Percentiles rank a stretch among this genome's conserved stretches.
Evolutionary conservation across 2,888 invertebrate genomes (phyloP).

Genomic region (Drosophila neotestacea): DNA sequence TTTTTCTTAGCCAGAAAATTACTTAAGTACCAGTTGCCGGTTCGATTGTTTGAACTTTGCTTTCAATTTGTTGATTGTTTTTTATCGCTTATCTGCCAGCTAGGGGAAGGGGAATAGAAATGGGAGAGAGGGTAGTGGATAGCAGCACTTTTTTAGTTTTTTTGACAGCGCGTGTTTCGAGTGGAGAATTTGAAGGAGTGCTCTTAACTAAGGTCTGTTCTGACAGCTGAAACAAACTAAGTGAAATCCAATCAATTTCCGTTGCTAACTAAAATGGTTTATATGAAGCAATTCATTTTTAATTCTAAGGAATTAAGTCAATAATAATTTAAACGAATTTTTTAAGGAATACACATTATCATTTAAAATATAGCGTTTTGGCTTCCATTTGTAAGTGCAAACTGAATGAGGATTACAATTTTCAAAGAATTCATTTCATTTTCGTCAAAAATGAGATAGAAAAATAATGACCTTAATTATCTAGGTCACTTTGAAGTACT

Average conservation of each 20-base stretch:
- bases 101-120: background rate
- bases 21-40: constrained; percentile 60
- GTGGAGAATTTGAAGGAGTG: background rate
- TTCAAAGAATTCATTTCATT: constrained; percentile 5
- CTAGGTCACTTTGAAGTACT: constrained; percentile 30
- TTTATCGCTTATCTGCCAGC: constrained; percentile 32
- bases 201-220: background rate
- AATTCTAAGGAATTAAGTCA: background rate
- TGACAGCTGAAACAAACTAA: background rate
- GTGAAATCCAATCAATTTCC: constrained; percentile 3
- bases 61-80: constrained; percentile 75
- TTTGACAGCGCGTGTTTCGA: constrained; percentile 1
- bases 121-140: background rate
- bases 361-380: background rate
- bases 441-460: background rate
- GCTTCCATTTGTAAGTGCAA: background rate
- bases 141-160: background rate
- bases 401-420: constrained; percentile 7
- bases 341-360: background rate
- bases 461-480: constrained; percentile 20
- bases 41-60: constrained; percentile 71
- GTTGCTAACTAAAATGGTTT: background rate
- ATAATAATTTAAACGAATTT: constrained; percentile 3
- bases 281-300: background rate
- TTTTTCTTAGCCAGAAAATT: constrained; percentile 49